These are phyloP conservation scores for Gallinago nigripennis DNA, from an alignment of 2,797 vertebrate species.

Conservation along the genomic window DNA sequence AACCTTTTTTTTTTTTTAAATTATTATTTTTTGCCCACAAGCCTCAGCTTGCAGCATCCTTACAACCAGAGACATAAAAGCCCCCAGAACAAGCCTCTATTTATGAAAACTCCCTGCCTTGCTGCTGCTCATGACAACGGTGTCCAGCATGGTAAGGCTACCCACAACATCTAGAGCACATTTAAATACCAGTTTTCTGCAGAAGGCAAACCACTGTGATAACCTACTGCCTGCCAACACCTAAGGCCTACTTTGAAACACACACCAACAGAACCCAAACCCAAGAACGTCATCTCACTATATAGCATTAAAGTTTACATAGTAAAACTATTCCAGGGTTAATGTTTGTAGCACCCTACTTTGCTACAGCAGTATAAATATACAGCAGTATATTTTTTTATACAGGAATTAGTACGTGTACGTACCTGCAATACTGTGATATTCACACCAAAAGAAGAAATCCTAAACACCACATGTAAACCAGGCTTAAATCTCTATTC, in stretches of 20 bases:
- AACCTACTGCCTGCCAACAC: background rate
- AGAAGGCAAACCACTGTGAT: background rate
- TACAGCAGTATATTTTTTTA: background rate
- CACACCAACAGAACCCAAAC: background rate
- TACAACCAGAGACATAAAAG: background rate
- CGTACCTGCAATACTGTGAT: background rate
- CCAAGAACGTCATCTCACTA: no score
- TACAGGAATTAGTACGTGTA: accelerated
- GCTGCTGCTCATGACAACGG: accelerated
- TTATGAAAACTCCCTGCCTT: background rate
- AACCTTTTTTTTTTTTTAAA: background rate
- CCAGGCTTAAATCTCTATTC: background rate
- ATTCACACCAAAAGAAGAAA: background rate
- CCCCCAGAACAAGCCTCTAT: background rate
- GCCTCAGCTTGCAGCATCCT: background rate
- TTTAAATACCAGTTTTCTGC: background rate
- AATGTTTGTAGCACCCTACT: background rate
- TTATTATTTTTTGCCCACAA: background rate
- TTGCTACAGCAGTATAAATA: background rate
- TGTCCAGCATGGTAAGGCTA: background rate
- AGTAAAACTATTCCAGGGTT: background rate
- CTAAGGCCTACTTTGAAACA: background rate
- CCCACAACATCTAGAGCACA: no score
- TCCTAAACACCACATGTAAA: accelerated
- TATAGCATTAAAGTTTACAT: background rate